These are phyloP conservation scores for Pterocles burchelli DNA, from an alignment of 2,113 vertebrate genomes.

Conservation along the genomic window DNA sequence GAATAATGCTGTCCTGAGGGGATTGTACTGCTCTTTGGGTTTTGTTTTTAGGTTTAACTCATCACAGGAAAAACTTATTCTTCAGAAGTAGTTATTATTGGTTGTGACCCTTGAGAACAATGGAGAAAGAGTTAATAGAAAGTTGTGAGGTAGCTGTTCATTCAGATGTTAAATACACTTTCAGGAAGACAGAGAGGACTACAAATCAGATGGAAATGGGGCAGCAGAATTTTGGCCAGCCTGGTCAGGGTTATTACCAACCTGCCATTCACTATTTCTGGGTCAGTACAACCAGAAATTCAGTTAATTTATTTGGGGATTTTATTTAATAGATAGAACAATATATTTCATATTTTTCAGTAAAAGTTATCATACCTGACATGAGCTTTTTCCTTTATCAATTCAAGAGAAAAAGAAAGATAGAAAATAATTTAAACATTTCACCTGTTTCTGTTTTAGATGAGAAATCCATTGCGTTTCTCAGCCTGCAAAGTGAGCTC, in stretches of 20 bases:
- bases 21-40: slow-evolving; percentile 17
- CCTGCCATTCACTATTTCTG: neutral
- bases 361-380: neutral
- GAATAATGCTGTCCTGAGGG: slow-evolving; percentile 51
- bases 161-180: neutral
- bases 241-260: neutral
- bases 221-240: neutral
- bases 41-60: slow-evolving; percentile 67
- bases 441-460: neutral
- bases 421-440: neutral
- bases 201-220: neutral
- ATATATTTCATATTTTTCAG: neutral
- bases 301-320: neutral
- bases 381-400: neutral
- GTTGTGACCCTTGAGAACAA: slow-evolving; percentile 18
- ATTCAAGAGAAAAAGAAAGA: neutral
- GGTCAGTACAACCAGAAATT: neutral
- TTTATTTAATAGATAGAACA: neutral
- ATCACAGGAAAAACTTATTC: slow-evolving; percentile 14
- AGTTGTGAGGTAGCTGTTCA: neutral
- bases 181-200: neutral
- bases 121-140: neutral
- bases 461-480: slow-evolving; percentile 7
- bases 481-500: neutral
- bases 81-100: slow-evolving; percentile 32